Evolutionary conservation across 2,888 invertebrate species (phyloP), one percentile per base, ranked within the genome.

Genomic region (Empis livida): DNA sequence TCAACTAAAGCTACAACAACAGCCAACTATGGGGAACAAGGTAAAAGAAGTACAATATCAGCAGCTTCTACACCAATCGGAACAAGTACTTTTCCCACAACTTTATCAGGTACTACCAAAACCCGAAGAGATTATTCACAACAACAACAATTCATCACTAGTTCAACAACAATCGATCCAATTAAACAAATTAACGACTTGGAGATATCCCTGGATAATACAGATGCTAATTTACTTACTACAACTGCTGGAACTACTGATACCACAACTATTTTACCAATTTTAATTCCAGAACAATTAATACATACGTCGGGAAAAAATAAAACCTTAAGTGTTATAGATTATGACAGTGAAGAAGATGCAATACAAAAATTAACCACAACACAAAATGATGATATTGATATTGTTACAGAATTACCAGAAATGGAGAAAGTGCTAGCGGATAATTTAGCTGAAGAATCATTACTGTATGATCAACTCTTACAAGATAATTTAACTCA

Each of bases 381-480:
- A 27, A 9, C 23, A 27, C 23, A 27, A 27, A 27, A 39, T 39
- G n/a, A 41, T 13, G 43, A 44, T 2, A n/a, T 50, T 10, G 53
- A 53, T n/a, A 14, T 47, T 10, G 20, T 53, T 13, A 47, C 49
- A 23, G 45, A 48, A n/a, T 10, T 40, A 14, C 41, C 43, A 2
- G 49, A 48, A 10, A 47, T 43, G 14, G 48, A 42, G 10, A 31
- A 42, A 23, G 41, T 51, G 17, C n/a, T 54, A 1, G 46, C 49
- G 16, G 44, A 52, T n/a, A 52, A 52, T 10, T 42, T 54, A 10
- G 41, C 47, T 32, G 42, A 52, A 15, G 55, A 57, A 37, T 50
- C 52, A 2, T 23, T 53, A 11, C 31, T 53, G 30, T 37, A 51
- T 16, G 49, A 53, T 27, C 23, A 27, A 27, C 23, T 27, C 8